These are phyloP conservation scores for Mohoua ochrocephala DNA, from an alignment of 2,113 vertebrate genomes.

Conservation along the genomic window DNA sequence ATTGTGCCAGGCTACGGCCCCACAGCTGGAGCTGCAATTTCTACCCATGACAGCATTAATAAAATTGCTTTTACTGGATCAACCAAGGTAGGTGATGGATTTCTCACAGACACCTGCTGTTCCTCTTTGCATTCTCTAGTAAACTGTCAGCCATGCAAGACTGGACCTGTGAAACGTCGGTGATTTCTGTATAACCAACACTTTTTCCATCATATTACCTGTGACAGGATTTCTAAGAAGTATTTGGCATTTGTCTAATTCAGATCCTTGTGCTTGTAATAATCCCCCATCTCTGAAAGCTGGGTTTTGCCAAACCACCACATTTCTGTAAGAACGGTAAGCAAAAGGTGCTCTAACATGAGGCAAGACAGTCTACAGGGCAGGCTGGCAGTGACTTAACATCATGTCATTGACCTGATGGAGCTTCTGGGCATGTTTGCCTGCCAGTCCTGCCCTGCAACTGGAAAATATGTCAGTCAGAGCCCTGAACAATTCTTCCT, in stretches of 20 bases:
- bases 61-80: slow-evolving; percentile 96
- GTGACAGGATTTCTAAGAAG: neutral
- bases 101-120: neutral
- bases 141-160: neutral
- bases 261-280: neutral
- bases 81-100: slow-evolving; percentile 77
- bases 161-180: neutral
- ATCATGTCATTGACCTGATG: neutral
- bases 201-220: neutral
- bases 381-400: neutral
- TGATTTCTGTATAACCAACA: neutral
- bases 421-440: slow-evolving; percentile 21
- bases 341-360: neutral
- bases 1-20: slow-evolving; percentile 91
- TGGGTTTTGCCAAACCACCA: neutral
- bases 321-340: neutral
- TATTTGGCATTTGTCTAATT: neutral
- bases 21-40: slow-evolving; percentile 88
- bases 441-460: slow-evolving; percentile 10
- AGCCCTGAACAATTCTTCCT: neutral
- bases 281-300: neutral
- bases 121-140: neutral
- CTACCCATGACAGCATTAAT: slow-evolving; percentile 83
- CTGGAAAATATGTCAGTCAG: slow-evolving; percentile 32
- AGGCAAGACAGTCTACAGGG: neutral